Conservation (phyloP, 2,797 vertebrate species). For the Microhierax caerulescens region DNA sequence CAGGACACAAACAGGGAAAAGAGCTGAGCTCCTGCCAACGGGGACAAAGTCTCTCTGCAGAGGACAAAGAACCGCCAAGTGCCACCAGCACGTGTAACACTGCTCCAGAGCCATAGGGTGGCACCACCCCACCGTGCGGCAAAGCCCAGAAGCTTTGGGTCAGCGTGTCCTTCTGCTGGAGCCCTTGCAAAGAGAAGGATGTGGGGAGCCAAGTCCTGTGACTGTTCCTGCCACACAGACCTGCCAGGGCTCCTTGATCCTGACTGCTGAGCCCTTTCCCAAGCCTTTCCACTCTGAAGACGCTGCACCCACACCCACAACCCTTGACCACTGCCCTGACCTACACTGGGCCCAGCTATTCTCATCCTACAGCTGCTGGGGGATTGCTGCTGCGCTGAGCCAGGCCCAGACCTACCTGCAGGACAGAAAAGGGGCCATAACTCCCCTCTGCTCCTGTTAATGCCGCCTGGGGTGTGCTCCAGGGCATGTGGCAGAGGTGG, state of each 20-base stretch:
- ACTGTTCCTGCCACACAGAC: neutral
- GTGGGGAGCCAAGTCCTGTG: neutral
- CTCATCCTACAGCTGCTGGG: neutral
- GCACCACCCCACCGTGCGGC: neutral
- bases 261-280: neutral
- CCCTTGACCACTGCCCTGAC: neutral
- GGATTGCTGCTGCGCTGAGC: neutral
- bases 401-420: neutral
- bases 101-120: slow-evolving; percentile 36
- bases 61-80: neutral
- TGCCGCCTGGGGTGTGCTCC: neutral
- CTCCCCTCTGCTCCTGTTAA: neutral
- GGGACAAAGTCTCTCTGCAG: neutral
- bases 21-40: neutral
- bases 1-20: neutral
- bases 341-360: neutral
- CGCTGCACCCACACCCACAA: neutral
- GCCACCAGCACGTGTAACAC: neutral
- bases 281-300: neutral
- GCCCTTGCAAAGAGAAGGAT: neutral
- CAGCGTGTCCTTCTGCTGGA: neutral
- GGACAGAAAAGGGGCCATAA: neutral
- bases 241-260: neutral
- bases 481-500: neutral
- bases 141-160: neutral